phyloP scores from a whole-genome alignment of 2,113 vertebrate species.

The Tylochromis polylepis region DNA sequence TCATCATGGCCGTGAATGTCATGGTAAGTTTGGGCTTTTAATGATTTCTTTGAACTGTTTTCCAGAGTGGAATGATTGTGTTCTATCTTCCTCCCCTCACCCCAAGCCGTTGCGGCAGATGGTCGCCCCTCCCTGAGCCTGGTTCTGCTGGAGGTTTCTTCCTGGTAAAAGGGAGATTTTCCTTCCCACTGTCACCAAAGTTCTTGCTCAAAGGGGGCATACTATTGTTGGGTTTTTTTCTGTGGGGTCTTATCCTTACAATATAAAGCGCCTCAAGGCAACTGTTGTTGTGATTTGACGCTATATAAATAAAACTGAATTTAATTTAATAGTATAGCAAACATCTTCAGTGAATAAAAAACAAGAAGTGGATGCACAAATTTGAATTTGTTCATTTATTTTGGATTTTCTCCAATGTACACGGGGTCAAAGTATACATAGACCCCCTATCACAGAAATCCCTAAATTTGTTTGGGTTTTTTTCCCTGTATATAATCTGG shows the following conservation, averaged over 20 bases:
- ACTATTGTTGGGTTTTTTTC: fast-evolving
- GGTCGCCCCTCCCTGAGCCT: background rate
- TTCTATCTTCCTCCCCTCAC: background rate
- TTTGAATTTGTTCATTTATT: background rate
- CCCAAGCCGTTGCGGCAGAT: background rate
- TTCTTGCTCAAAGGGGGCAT: too few relatives aligned
- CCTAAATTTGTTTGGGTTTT: too few relatives aligned
- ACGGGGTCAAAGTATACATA: background rate
- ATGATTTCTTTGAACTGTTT: background rate
- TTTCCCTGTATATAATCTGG: background rate
- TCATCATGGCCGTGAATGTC: background rate
- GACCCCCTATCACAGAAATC: background rate
- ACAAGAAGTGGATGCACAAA: background rate
- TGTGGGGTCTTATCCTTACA: too few relatives aligned
- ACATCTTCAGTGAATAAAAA: background rate
- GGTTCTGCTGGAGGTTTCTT: background rate
- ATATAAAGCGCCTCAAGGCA: fast-evolving
- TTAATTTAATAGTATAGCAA: background rate
- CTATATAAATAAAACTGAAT: background rate
- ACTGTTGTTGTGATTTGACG: fast-evolving
- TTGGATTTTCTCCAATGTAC: background rate
- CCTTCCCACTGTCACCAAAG: fast-evolving
- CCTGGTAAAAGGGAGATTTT: background rate
- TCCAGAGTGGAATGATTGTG: fast-evolving
- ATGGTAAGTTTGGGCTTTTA: background rate